These are phyloP conservation scores for Ciconia boyciana DNA, from an alignment of 2,113 vertebrate genomes.

Conservation along the genomic window DNA sequence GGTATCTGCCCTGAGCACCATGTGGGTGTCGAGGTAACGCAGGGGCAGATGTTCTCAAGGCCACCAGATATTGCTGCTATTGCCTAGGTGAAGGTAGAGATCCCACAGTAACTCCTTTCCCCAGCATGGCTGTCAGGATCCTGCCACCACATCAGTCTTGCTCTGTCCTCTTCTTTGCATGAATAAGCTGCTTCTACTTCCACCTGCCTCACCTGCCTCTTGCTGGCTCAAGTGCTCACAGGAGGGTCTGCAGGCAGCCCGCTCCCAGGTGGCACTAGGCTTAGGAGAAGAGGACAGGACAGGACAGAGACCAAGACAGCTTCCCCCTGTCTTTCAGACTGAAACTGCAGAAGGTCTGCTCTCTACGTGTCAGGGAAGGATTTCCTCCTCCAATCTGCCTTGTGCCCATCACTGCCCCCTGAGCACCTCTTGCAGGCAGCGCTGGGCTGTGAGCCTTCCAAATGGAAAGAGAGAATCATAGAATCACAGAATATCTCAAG, in stretches of 20 bases:
- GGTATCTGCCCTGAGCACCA: neutral
- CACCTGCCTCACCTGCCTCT: neutral
- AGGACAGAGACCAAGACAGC: neutral
- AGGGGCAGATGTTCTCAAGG: neutral
- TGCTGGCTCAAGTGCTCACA: neutral
- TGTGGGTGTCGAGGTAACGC: neutral
- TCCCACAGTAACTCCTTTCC: neutral
- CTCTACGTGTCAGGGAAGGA: too few species aligned
- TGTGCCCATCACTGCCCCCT: neutral
- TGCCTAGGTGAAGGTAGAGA: neutral
- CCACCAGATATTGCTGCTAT: neutral
- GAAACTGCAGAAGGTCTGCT: accelerated
- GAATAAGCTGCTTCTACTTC: neutral
- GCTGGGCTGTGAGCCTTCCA: neutral
- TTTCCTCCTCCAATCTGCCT: neutral
- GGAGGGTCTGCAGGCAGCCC: neutral
- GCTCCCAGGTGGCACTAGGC: too few species aligned
- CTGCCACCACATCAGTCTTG: neutral
- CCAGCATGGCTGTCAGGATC: neutral
- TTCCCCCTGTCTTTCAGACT: neutral
- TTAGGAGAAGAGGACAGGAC: neutral
- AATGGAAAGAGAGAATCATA: neutral
- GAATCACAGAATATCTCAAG: neutral
- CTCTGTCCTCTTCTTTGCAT: neutral
- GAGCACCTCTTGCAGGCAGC: neutral